Percentiles rank a stretch among this genome's conserved stretches.
Evolutionary conservation across 2,888 invertebrate species (phyloP).

Genomic region (Pristionchus fissidentatus): DNA sequence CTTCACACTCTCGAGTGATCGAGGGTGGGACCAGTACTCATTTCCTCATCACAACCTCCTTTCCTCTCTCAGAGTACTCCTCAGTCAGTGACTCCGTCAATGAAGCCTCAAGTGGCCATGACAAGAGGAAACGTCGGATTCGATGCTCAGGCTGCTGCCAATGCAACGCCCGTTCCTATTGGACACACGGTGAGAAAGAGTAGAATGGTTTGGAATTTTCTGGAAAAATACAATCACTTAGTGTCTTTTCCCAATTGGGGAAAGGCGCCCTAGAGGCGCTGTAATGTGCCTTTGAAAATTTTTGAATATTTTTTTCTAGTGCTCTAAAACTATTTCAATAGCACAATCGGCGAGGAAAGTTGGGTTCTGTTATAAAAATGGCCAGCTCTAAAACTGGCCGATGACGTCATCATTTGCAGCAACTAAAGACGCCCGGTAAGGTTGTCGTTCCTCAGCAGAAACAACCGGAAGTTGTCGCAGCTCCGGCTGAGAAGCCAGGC

Average conservation of each 20-base stretch:
- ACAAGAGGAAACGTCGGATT: conserved; percentile 40
- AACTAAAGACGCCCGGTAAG: conserved; percentile 37
- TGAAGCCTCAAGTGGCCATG: conserved; percentile 21
- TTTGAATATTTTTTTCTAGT: too few species aligned
- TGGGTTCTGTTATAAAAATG: too few species aligned
- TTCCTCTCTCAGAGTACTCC: conserved; percentile 7
- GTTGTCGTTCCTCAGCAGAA: conserved; percentile 12
- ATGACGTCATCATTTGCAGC: conserved; percentile 30
- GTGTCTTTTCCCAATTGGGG: too few species aligned
- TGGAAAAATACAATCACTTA: too few species aligned
- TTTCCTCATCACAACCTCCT: background rate
- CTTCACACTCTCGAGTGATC: background rate
- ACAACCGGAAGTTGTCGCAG: background rate
- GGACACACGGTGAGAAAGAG: conserved; percentile 32
- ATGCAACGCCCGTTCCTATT: conserved; percentile 44
- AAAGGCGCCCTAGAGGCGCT: too few species aligned
- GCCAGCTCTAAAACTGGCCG: too few species aligned
- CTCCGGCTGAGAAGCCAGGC: conserved; percentile 46
- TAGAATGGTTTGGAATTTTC: background rate
- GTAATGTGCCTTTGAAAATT: too few species aligned
- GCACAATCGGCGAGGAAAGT: too few species aligned
- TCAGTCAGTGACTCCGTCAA: background rate
- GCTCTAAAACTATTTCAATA: too few species aligned
- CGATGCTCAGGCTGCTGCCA: conserved; percentile 22
- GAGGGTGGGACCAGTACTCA: background rate